Evolutionary conservation across 2,113 vertebrate species (phyloP), one percentile per base, ranked within the genome.

Genomic region (Poecilia latipinna): DNA sequence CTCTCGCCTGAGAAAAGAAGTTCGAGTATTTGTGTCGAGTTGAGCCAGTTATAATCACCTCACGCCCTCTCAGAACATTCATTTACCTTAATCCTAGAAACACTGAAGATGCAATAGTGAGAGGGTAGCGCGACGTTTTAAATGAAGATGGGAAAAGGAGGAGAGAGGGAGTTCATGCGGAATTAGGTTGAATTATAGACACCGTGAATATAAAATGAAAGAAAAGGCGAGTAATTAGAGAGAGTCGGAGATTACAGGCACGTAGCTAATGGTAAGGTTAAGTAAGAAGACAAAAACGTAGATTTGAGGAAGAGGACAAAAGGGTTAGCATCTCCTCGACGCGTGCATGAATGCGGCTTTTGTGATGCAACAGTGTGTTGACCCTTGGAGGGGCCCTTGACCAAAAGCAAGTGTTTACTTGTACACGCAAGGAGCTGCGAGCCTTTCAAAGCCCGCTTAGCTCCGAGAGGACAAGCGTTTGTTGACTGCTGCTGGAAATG

Each of bases 321-420:
- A 83, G 72, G 84, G 35, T 69, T 63, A 68, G 42, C 68, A 64
- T 83, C 70, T 70, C 79, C 62, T 61, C 68, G 71, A 87, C 78
- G 68, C 72, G 89, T 81, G 68, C 74, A 90, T 93, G 89, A 94
- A 93, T 93, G 82, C 74, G 65, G 71, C 89, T 83, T 92, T 91
- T 94, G 92, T 92, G 90, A 94, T 88, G 86, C 90, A 92, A 91
- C 84, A 83, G 68, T 64, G 73, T 90, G 75, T 90, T 93, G 89
- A 91, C 91, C 88, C 87, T 91, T 89, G 79, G 86, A 87, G 90
- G 89, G 79, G 88, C 85, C 84, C 63, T 68, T 28, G 80, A 89
- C 89, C 81, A 75, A 81, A 86, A 88, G 83, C 82, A 86, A 85
- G 86, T 83, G 86, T 92, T 92, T 92, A 90, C 88, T 86, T 15